These are phyloP conservation scores for Choloepus didactylus DNA, from an alignment of 2,797 vertebrate species.

Conservation along the genomic window DNA sequence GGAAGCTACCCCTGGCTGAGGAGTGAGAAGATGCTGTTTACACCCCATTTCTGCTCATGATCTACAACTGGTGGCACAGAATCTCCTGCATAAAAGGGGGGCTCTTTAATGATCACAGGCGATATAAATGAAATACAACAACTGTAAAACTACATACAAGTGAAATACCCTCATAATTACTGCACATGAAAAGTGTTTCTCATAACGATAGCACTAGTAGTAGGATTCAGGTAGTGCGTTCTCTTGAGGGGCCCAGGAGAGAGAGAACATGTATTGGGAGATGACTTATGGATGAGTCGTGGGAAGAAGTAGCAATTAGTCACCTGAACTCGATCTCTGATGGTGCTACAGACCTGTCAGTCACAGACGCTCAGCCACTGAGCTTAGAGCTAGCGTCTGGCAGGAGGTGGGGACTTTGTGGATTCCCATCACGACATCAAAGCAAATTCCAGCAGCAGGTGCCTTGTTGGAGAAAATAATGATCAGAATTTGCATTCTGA, in stretches of 20 bases:
- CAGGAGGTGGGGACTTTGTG: neutral
- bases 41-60: neutral
- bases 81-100: neutral
- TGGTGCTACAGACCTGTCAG: neutral
- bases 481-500: neutral
- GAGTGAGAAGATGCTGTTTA: neutral
- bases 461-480: neutral
- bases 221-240: neutral
- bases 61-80: neutral
- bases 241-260: neutral
- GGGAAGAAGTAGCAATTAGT: neutral
- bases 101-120: neutral
- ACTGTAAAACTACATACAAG: neutral
- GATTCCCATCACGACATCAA: neutral
- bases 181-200: neutral
- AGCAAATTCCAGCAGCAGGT: neutral
- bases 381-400: neutral
- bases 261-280: neutral
- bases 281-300: neutral
- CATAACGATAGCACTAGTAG: neutral
- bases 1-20: neutral
- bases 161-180: neutral
- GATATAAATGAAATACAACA: neutral
- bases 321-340: neutral
- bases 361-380: neutral